A percentile compares a stretch with the other conserved stretches of the same genome.
Conservation (phyloP, 2,888 invertebrate genomes). For the Drepana falcataria region DNA sequence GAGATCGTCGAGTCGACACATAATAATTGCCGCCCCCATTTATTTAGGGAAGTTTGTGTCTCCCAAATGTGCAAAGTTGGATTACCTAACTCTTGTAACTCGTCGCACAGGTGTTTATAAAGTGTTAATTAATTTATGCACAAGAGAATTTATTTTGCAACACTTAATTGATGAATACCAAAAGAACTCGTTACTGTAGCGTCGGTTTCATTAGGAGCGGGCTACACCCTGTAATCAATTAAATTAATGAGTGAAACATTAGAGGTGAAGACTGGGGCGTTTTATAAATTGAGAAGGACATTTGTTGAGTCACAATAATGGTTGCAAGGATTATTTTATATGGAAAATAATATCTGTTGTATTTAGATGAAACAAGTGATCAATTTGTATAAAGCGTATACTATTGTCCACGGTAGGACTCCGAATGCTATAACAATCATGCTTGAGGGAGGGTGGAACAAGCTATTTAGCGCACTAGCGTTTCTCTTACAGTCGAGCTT, state of each 20-base stretch:
- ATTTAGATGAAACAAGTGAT: neutral
- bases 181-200: conserved; percentile 32
- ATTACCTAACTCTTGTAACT: conserved; percentile 44
- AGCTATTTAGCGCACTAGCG: no score
- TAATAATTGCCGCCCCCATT: conserved; percentile 41
- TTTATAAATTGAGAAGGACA: conserved; percentile 18
- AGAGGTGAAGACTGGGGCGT: conserved; percentile 26
- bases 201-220: conserved; percentile 46
- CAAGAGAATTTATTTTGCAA: conserved; percentile 45
- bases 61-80: conserved; percentile 42
- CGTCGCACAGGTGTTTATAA: conserved; percentile 48
- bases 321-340: neutral
- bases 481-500: no score
- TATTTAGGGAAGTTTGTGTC: conserved; percentile 41
- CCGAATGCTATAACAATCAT: no score
- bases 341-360: neutral
- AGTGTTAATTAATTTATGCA: conserved; percentile 59
- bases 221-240: conserved; percentile 44
- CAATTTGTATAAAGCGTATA: neutral
- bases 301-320: neutral
- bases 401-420: no score
- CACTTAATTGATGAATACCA: conserved; percentile 53
- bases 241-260: conserved; percentile 44
- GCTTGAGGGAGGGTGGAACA: no score
- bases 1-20: conserved; percentile 13